Percentiles rank a stretch among this genome's conserved stretches.
These are phyloP conservation scores for Thymelicus lineola DNA, from an alignment of 2,888 invertebrate species.

Conservation along the genomic window DNA sequence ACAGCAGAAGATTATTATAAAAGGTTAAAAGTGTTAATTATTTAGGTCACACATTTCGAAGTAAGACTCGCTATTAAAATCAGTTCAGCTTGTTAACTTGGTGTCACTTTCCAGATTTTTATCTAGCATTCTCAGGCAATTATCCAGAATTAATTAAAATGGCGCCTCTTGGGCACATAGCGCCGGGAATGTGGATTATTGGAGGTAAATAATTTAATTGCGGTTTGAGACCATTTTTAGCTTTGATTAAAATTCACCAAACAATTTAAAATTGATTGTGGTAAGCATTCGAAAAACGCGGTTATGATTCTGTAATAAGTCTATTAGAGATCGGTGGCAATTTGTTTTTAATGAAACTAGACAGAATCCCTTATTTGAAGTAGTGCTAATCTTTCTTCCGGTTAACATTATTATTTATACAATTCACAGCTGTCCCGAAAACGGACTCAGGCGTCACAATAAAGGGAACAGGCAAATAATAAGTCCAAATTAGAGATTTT, in stretches of 20 bases:
- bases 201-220: constrained; percentile 33
- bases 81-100: constrained; percentile 41
- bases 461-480: too few species aligned
- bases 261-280: background rate
- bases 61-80: constrained; percentile 10
- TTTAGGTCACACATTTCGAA: background rate
- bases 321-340: too few species aligned
- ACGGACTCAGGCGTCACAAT: too few species aligned
- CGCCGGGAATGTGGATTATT: constrained; percentile 23
- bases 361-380: too few species aligned
- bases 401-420: too few species aligned
- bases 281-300: background rate
- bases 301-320: background rate
- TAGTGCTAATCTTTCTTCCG: too few species aligned
- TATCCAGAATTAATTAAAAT: constrained; percentile 42
- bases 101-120: constrained; percentile 47
- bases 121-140: constrained; percentile 42
- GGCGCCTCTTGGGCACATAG: constrained; percentile 5
- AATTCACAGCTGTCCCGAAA: too few species aligned
- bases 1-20: background rate
- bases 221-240: constrained; percentile 6
- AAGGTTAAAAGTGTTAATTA: background rate
- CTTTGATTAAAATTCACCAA: background rate
- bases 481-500: too few species aligned
- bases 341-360: too few species aligned